Conservation (phyloP, 2,888 invertebrate species). For the Netelia fuscicornis region DNA sequence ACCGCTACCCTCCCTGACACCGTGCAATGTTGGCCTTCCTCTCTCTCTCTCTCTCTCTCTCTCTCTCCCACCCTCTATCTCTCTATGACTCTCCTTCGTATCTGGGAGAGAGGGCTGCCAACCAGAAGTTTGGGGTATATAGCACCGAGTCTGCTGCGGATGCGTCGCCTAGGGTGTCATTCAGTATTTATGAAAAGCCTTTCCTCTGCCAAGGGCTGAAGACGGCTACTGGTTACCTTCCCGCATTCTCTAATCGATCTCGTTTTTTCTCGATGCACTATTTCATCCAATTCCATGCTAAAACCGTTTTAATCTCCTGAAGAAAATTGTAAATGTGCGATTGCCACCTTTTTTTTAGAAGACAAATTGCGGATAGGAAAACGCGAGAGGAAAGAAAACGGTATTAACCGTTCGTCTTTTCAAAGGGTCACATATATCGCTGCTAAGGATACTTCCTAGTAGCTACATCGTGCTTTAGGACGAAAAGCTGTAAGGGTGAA, state of each 20-base stretch:
- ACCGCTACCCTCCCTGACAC: conserved; percentile 51
- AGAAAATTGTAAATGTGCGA: not conserved
- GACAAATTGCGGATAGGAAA: not conserved
- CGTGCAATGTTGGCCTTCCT: conserved; percentile 60
- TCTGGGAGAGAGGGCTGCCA: conserved; percentile 46
- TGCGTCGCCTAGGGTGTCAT: conserved; percentile 79
- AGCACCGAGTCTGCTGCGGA: conserved; percentile 63
- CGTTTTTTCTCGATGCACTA: conserved; percentile 36
- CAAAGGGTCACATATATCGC: conserved; percentile 81
- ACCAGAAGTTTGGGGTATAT: conserved; percentile 44
- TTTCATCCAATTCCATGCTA: not conserved
- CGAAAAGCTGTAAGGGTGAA: conserved; percentile 39
- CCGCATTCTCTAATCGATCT: conserved; percentile 57
- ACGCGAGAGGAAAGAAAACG: not conserved
- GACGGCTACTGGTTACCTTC: conserved; percentile 56
- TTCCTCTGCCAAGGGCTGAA: conserved; percentile 64
- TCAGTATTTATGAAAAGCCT: conserved; percentile 83
- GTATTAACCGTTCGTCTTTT: conserved; percentile 78
- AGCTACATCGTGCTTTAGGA: conserved; percentile 63
- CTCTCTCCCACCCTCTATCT: conserved; percentile 22
- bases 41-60: conserved; percentile 17
- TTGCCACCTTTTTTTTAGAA: not conserved
- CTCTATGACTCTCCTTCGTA: conserved; percentile 56
- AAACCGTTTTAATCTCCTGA: not conserved
- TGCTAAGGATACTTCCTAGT: conserved; percentile 74